These are phyloP conservation scores for Cinclus mexicanus DNA, from an alignment of 2,113 vertebrate species.

Conservation along the genomic window DNA sequence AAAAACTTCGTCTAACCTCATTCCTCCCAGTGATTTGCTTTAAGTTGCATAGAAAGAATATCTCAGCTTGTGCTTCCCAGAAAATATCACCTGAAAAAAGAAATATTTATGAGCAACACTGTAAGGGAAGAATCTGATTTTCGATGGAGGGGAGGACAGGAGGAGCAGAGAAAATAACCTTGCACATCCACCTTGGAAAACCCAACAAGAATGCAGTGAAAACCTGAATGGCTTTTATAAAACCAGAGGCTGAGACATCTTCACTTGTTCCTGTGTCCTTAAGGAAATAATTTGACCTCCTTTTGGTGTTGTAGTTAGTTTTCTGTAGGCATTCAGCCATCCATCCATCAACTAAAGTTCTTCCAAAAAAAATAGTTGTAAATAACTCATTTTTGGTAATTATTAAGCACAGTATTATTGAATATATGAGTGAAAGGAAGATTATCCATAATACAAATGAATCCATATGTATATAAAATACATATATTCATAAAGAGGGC, in stretches of 20 bases:
- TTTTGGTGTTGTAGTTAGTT: background rate
- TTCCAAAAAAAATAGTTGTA: background rate
- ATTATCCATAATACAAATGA: background rate
- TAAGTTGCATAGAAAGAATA: background rate
- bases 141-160: accelerated
- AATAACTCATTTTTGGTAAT: background rate
- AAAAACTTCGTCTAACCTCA: slow-evolving; percentile 50
- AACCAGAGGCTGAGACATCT: background rate
- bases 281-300: background rate
- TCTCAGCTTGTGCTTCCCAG: background rate
- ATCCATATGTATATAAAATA: background rate
- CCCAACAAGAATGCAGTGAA: accelerated
- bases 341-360: background rate
- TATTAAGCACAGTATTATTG: background rate
- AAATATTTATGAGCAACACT: background rate
- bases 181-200: background rate
- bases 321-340: background rate
- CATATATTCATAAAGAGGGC: background rate
- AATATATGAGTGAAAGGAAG: background rate
- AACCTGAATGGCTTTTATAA: background rate
- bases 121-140: background rate
- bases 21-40: background rate
- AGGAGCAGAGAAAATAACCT: background rate
- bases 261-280: background rate
- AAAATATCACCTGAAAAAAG: background rate